Conservation (phyloP, 1,140 invertebrate species). For the Gerris buenoi region DNA sequence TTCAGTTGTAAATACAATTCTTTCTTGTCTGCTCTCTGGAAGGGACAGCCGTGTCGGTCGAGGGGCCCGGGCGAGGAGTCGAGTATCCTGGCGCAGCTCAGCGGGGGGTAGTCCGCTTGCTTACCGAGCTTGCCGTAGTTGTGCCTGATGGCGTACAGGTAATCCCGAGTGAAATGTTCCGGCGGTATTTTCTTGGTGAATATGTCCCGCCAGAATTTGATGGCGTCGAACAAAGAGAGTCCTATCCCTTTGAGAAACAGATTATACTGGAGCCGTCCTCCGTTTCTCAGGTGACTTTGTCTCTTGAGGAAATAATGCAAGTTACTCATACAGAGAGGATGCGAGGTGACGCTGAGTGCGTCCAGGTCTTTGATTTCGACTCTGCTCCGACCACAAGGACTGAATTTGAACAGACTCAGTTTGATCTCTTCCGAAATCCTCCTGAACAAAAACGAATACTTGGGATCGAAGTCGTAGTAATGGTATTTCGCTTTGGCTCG, state of each 20-base stretch:
- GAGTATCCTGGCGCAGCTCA: slow-evolving; percentile 86
- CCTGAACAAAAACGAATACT: neutral
- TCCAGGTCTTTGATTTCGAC: neutral
- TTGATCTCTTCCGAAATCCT: neutral
- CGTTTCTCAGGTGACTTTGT: slow-evolving; percentile 78
- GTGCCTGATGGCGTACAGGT: slow-evolving; percentile 82
- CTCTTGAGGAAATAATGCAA: slow-evolving; percentile 62
- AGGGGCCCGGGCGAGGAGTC: slow-evolving; percentile 52
- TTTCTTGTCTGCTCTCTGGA: slow-evolving; percentile 22
- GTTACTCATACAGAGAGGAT: slow-evolving; percentile 85
- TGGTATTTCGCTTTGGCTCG: neutral
- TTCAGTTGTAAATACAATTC: neutral
- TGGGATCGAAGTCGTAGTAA: neutral
- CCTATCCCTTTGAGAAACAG: slow-evolving; percentile 91
- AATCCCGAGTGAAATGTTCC: slow-evolving; percentile 80
- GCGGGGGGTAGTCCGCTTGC: slow-evolving; percentile 74
- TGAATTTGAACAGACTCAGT: neutral
- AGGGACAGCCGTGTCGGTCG: slow-evolving; percentile 89
- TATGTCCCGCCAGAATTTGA: slow-evolving; percentile 81
- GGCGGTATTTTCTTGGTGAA: slow-evolving; percentile 77
- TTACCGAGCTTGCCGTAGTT: slow-evolving; percentile 93
- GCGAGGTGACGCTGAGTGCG: slow-evolving; percentile 41
- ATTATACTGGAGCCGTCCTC: slow-evolving; percentile 79
- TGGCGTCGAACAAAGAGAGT: slow-evolving; percentile 63
- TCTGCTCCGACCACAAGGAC: neutral